Percentiles rank a stretch among this genome's conserved stretches.
Conservation (phyloP, 2,888 invertebrate genomes). For the Lasius fuliginosus region DNA sequence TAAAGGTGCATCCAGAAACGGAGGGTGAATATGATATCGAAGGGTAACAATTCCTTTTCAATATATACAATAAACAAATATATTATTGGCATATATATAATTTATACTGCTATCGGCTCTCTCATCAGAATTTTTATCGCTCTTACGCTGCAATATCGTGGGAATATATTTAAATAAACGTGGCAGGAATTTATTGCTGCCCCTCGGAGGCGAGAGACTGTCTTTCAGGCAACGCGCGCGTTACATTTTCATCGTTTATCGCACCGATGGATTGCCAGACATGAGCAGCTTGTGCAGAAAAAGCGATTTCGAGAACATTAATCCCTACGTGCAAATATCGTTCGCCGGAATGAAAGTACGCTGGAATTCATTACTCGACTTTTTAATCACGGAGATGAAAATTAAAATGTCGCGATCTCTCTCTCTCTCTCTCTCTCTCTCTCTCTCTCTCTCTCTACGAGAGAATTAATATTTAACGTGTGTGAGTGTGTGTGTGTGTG, state of each 20-base stretch:
- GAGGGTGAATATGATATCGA: conserved; percentile 91
- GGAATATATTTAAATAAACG: conserved; percentile 45
- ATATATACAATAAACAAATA: background rate
- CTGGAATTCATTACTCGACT: background rate
- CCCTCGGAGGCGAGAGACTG: conserved; percentile 87
- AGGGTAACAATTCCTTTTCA: conserved; percentile 86
- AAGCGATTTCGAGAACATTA: conserved; percentile 80
- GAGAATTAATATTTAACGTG: background rate
- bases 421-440: too few species aligned
- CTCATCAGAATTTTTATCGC: conserved; percentile 4
- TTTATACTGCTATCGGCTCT: conserved; percentile 1
- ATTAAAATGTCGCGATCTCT: background rate
- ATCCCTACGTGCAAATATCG: conserved; percentile 88
- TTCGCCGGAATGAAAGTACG: conserved; percentile 89
- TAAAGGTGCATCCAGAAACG: conserved; percentile 87
- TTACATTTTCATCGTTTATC: conserved; percentile 87
- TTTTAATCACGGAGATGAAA: background rate
- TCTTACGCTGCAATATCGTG: conserved; percentile 2
- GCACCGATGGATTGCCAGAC: conserved; percentile 88
- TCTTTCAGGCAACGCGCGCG: conserved; percentile 87
- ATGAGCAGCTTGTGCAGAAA: conserved; percentile 74
- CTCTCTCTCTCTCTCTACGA: background rate
- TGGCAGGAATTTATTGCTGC: conserved; percentile 90
- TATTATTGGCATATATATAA: conserved; percentile 1
- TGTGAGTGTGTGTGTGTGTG: background rate